Evolutionary conservation across 2,888 invertebrate species (phyloP), one percentile per base, ranked within the genome.

Genomic region (Xestia c-nigrum): DNA sequence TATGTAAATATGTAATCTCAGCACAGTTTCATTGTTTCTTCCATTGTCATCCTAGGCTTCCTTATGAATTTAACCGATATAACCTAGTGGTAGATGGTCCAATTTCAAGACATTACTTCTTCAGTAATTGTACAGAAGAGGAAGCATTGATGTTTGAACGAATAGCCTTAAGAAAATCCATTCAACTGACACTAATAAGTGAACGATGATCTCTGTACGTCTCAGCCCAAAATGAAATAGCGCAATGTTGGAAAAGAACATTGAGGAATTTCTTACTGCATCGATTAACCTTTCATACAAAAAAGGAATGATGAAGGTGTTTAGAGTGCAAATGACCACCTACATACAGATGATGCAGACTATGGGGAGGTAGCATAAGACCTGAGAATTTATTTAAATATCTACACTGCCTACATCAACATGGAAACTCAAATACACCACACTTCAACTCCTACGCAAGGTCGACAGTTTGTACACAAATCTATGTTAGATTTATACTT

Each of bases 381-480:
- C 50, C 38, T 59, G 19, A 24, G 24, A 43, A 84, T 80, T 67
- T 43, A 74, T 64, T 47, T 67, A 57, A 75, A 68, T 52, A 10
- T 2, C 3, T 46, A 61, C 16, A 50, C 52, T 47, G 50, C 68
- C 46, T 67, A 69, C 59, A 43, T 71, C 16, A 59, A 76, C 66
- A 74, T 72, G 52, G 63, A 78, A 81, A 66, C 40, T 75, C 64
- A 85, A 85, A 87, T 61, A 81, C 52, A 81, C 80, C 57, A 83
- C 78, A 82, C 83, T 85, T 84, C 68, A 76, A 85, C 91, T 87
- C 92, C 92, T 78, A 92, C 92, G 89, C 94, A 94, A 94, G 94
- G 94, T 91, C 92, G 85, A 89, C 89, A 88, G 68, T 85, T 74
- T 80, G 85, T 84, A 84, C 77, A 85, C 85, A 88, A 74, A 83